phyloP scores from a whole-genome alignment of 2,113 vertebrate species.

The Cebidichthys violaceus region DNA sequence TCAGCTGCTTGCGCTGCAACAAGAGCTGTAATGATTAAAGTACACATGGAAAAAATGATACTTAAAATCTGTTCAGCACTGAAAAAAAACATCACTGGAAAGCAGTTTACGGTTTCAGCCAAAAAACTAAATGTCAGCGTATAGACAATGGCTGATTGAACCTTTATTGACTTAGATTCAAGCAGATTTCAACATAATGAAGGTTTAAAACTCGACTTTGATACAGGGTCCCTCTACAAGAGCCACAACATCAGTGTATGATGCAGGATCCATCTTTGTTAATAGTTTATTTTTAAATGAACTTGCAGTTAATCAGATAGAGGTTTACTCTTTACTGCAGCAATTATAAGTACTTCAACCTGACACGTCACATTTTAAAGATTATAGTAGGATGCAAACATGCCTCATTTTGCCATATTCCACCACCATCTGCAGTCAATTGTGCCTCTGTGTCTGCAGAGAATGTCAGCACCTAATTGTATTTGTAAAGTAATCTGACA shows the following conservation, averaged over 20 bases:
- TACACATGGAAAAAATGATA: conserved; percentile 2
- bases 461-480: background rate
- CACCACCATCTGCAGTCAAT: background rate
- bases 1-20: conserved; percentile 50
- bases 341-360: background rate
- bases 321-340: background rate
- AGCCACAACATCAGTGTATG: background rate
- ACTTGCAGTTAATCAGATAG: background rate
- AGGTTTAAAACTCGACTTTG: background rate
- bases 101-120: conserved; percentile 32
- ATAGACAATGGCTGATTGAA: background rate
- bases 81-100: conserved; percentile 3
- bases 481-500: background rate
- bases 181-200: background rate
- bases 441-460: background rate
- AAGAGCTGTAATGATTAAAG: conserved; percentile 40
- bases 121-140: conserved; percentile 16
- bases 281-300: background rate
- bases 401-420: background rate
- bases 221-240: background rate
- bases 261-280: background rate
- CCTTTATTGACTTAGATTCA: background rate
- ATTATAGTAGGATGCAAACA: background rate
- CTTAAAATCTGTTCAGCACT: conserved; percentile 8
- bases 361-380: background rate